These are phyloP conservation scores for Holothuria leucospilota DNA, from an alignment of 53 echinoderm and acorn worm genomes.

Conservation along the genomic window DNA sequence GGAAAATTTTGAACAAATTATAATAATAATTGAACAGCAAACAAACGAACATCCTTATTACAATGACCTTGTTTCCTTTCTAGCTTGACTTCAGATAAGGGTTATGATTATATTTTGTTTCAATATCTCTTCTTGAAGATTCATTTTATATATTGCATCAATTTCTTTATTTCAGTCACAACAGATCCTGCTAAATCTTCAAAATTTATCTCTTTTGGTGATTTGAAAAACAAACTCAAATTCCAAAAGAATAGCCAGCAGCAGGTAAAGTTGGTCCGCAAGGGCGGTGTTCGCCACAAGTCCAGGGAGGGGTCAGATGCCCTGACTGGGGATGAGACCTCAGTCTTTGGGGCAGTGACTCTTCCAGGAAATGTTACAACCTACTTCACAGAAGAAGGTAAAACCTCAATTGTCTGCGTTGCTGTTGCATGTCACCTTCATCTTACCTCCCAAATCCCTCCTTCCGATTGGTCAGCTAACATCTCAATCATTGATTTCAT, in stretches of 20 bases:
- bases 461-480: too few relatives aligned
- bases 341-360: background rate
- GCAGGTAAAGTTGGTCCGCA: constrained; percentile 38
- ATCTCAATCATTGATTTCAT: too few relatives aligned
- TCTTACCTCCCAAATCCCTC: too few relatives aligned
- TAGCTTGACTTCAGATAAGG: background rate
- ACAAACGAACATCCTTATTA: too few relatives aligned
- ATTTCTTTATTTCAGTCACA: constrained; percentile 33
- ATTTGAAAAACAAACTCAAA: constrained; percentile 23
- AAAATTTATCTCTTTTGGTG: constrained; percentile 29
- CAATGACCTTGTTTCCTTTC: too few relatives aligned
- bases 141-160: constrained; percentile 2
- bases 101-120: background rate
- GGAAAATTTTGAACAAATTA: too few relatives aligned
- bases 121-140: background rate
- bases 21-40: too few relatives aligned
- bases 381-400: constrained; percentile 9
- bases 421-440: background rate
- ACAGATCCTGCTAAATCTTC: constrained; percentile 22
- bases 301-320: constrained; percentile 7
- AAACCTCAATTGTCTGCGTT: background rate
- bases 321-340: background rate
- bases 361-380: background rate
- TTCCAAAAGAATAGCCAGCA: background rate
- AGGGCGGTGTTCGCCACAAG: constrained; percentile 34